Evolutionary conservation across 2,888 invertebrate species (phyloP).

Genomic region (Ariolimax columbianus): DNA sequence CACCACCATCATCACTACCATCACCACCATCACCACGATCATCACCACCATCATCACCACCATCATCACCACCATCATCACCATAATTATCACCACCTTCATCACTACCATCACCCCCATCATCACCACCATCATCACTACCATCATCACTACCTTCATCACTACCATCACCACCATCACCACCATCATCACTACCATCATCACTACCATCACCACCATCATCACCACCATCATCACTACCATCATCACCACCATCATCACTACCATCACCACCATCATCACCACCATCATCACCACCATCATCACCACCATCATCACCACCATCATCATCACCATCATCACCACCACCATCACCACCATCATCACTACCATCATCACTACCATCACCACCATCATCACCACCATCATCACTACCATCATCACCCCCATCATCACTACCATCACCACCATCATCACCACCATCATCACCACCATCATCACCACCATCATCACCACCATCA

Average conservation of each 20-base stretch:
- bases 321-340: constrained; percentile 22
- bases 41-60: constrained; percentile 27
- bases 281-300: constrained; percentile 23
- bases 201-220: constrained; percentile 9
- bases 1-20: constrained; percentile 20
- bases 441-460: constrained; percentile 20
- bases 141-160: too few relatives aligned
- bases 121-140: too few relatives aligned
- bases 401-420: too few relatives aligned
- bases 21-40: constrained; percentile 19
- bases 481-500: constrained; percentile 24
- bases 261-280: background rate
- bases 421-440: too few relatives aligned
- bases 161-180: background rate
- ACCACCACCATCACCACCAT: constrained; percentile 30
- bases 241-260: constrained; percentile 21
- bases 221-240: constrained; percentile 4
- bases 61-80: constrained; percentile 21
- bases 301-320: constrained; percentile 24
- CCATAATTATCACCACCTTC: too few relatives aligned
- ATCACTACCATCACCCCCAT: too few relatives aligned
- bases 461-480: constrained; percentile 24
- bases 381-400: constrained; percentile 18
- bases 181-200: background rate
- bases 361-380: constrained; percentile 18